These are phyloP conservation scores for Gambusia affinis DNA, from an alignment of 2,113 vertebrate genomes.

Conservation along the genomic window DNA sequence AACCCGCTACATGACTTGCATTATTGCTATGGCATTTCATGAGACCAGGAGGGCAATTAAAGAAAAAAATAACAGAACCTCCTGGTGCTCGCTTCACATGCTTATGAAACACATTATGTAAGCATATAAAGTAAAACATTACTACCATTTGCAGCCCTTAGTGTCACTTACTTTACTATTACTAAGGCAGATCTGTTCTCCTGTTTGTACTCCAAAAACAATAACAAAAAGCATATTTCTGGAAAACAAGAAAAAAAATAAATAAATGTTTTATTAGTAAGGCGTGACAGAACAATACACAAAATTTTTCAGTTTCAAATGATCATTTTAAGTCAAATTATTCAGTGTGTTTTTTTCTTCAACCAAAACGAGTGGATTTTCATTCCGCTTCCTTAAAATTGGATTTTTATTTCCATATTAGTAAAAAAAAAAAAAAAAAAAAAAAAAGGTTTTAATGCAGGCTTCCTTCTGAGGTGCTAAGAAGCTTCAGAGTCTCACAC, in stretches of 20 bases:
- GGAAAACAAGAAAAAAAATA: too few relatives aligned
- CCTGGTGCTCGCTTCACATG: too few relatives aligned
- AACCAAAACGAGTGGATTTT: background rate
- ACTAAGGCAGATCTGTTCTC: too few relatives aligned
- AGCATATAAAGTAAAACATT: background rate
- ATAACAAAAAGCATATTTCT: too few relatives aligned
- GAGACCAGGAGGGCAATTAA: background rate
- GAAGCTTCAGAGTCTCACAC: slow-evolving; percentile 20
- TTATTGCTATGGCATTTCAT: background rate
- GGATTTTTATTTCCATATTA: background rate
- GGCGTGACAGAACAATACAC: too few relatives aligned
- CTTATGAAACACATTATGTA: background rate
- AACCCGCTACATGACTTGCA: background rate
- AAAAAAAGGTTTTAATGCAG: background rate
- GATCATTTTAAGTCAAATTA: too few relatives aligned
- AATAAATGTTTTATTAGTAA: too few relatives aligned
- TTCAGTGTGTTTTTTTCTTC: too few relatives aligned
- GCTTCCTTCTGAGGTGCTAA: background rate
- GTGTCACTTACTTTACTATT: too few relatives aligned
- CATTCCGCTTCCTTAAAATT: background rate
- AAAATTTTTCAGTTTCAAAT: too few relatives aligned
- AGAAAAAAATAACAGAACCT: background rate
- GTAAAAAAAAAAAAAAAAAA: background rate
- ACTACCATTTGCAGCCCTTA: background rate
- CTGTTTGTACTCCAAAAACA: too few relatives aligned